Percentiles rank a stretch among this genome's conserved stretches.
Conservation (phyloP, 2,888 invertebrate genomes). For the Pristionchus maxplancki region DNA sequence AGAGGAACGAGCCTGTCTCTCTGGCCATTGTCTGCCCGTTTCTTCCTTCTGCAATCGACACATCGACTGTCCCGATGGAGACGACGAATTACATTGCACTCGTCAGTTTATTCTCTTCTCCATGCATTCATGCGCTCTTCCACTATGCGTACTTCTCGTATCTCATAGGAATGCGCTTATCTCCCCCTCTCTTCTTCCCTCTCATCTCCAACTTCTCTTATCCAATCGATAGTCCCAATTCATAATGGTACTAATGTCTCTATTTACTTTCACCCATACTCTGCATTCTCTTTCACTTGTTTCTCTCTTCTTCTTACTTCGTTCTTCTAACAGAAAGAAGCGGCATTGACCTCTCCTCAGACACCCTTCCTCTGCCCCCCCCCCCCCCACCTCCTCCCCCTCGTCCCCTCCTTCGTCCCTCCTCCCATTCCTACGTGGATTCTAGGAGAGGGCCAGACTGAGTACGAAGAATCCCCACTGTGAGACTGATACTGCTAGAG, state of each 20-base stretch:
- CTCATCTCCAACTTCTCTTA: not conserved
- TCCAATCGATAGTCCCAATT: constrained; percentile 43
- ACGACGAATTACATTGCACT: constrained; percentile 66
- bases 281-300: constrained; percentile 11
- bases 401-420: no score
- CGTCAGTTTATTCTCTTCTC: constrained; percentile 54
- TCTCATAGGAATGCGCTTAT: not conserved
- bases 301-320: constrained; percentile 27
- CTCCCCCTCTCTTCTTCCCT: constrained; percentile 37
- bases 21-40: constrained; percentile 69
- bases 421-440: not conserved
- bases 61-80: constrained; percentile 70
- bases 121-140: not conserved
- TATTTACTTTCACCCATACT: constrained; percentile 34
- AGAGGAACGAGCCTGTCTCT: constrained; percentile 66
- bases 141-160: not conserved
- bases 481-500: not conserved
- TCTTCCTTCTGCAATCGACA: constrained; percentile 67
- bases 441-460: not conserved
- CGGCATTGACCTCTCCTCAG: constrained; percentile 9
- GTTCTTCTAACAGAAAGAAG: constrained; percentile 27
- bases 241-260: not conserved
- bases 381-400: no score
- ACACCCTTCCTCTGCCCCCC: not conserved
- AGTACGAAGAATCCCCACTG: not conserved